Evolutionary conservation across 1,140 invertebrate species (phyloP).

Genomic region (Lethocerus indicus): DNA sequence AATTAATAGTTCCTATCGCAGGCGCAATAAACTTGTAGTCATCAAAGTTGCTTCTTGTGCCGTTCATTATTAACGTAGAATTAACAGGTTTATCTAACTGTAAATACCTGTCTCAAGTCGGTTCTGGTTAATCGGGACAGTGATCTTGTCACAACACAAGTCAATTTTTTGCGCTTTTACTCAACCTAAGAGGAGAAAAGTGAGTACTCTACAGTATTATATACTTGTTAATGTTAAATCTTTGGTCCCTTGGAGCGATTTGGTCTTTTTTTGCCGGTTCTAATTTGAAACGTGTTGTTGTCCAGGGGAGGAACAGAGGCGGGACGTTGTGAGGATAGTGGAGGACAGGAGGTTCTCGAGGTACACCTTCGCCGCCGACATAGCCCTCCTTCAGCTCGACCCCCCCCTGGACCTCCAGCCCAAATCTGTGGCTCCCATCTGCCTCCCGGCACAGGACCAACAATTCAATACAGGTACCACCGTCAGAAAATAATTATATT

Average conservation of each 20-base stretch:
- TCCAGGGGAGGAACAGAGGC: constrained; percentile 17
- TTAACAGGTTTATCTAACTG: too few relatives aligned
- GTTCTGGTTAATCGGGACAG: too few relatives aligned
- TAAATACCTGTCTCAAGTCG: too few relatives aligned
- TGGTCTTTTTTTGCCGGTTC: neutral
- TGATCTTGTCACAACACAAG: too few relatives aligned
- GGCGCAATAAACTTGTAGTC: too few relatives aligned
- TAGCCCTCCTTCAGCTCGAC: constrained; percentile 31
- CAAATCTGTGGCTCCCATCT: constrained; percentile 19
- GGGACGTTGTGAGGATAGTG: constrained; percentile 13
- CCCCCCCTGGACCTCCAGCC: constrained; percentile 19
- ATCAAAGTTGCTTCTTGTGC: too few relatives aligned
- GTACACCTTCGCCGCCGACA: constrained; percentile 33
- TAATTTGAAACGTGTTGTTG: neutral
- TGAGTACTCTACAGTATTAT: too few relatives aligned
- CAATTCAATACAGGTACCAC: constrained; percentile 7
- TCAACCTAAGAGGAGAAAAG: too few relatives aligned
- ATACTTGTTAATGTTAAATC: neutral
- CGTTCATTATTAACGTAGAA: too few relatives aligned
- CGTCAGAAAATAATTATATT: neutral
- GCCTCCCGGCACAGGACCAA: constrained; percentile 18
- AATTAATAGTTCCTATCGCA: too few relatives aligned
- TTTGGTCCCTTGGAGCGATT: neutral
- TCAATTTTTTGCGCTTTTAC: too few relatives aligned
- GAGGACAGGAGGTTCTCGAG: constrained; percentile 25